Evolutionary conservation across 1,140 invertebrate species (phyloP), one percentile per base, ranked within the genome.

Genomic region (Piezodorus guildinii): DNA sequence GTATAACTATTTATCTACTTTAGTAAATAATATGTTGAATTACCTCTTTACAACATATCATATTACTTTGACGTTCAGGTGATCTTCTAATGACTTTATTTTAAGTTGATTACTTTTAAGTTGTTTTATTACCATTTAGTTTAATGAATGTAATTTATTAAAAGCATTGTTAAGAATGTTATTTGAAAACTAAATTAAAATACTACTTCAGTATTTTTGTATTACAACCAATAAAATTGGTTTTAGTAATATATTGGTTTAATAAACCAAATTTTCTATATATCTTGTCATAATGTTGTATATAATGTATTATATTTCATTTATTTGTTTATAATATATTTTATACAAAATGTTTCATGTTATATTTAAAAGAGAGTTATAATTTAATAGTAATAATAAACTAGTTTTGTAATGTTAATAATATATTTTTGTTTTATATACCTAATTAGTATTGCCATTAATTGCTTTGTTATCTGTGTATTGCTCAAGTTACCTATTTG

Each of bases 321-420:
- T 49, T 17, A 49, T 49, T 49, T 49, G 46, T 49, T 49, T 19
- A 49, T 49, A 21, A 49, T 49, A 49, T 49, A 49, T 49, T 49
- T 49, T 49, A 49, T 49, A 49, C 46, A 49, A 49, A 49, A 49
- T 49, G 21, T 49, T 49, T 49, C 21, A 49, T 49, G 46, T 49
- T 49, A 49, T 21, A 19, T 49, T 49, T 9, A 49, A 49, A 6
- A 49, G 46, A 49, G 46, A 49, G n/a, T 19, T 49, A 49, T 49
- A 49, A 49, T 49, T 49, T 49, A 49, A 49, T 17, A 19, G 46
- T 19, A n/a, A 49, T 49, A 49, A 49, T 49, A 49, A 49, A 49
- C 34, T 49, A 49, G 46, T 49, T 49, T 49, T 49, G 21, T 49
- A 49, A 49, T 49, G 46, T 49, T 49, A 49, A 39, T 39, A 39